Evolutionary conservation across 2,113 vertebrate genomes (phyloP), one percentile per base, ranked within the genome.

Genomic region (Megatriorchis doriae): DNA sequence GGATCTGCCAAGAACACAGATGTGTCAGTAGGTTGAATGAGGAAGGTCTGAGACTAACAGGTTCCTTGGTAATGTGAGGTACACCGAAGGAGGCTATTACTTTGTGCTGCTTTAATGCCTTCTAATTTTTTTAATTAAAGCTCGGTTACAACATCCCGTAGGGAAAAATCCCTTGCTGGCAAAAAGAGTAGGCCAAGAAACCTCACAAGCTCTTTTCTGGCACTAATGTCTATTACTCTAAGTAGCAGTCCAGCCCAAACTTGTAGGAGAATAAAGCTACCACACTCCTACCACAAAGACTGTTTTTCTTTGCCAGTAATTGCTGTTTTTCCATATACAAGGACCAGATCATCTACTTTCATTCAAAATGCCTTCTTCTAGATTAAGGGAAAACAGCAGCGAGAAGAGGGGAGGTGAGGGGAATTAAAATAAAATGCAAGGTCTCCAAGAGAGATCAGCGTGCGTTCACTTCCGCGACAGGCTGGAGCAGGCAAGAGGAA

Each of bases 61-160:
- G 78, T 88, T 91, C 56, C 73, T 94, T 93, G 78, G 93, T 95
- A 96, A 97, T 89, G 45, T 90, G 93, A 95, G 94, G 91, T 93
- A 80, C 81, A 97, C 93, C 43, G 0, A 97, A 94, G 73, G 48
- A 96, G 93, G 67, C 55, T 96, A 81, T 95, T 97, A 95, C 90
- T 97, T 93, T 95, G 79, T 94, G 81, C 58, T 95, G 91, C 71
- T 96, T 96, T 96, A 96, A 94, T 96, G 89, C 89, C 91, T 93
- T 96, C 95, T 97, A 97, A 96, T 97, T 96, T 95, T 95, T 96
- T 96, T 81, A 95, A 97, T 95, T 97, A 97, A 96, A 97, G 81
- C 87, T 96, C 0, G 16, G 89, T 93, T 96, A 91, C 84, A 96
- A 88, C 71, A 96, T 78, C 89, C 93, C 3, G 0, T 90, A 91